Percentiles rank a stretch among this genome's conserved stretches.
phyloP scores from a whole-genome alignment of 2,888 invertebrate genomes.

The Glaucopsyche alexis region DNA sequence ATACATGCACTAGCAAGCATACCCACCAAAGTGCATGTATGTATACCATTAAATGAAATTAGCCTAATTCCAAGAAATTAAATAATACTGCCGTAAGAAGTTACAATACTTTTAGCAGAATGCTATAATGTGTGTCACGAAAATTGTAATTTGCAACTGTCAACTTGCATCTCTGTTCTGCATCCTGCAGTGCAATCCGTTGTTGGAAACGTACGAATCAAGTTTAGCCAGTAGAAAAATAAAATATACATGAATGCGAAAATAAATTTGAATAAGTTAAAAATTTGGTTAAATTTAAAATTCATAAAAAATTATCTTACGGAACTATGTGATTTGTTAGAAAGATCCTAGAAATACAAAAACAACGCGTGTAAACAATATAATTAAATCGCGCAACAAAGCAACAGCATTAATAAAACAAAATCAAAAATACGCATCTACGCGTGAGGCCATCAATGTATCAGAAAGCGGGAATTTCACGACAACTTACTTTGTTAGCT shows the following conservation, averaged over 20 bases:
- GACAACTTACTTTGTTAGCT: conserved; percentile 61
- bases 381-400: conserved; percentile 38
- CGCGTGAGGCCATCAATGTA: conserved; percentile 56
- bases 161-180: background rate
- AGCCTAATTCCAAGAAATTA: background rate
- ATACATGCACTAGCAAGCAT: no score
- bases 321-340: background rate
- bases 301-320: background rate
- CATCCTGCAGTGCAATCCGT: background rate
- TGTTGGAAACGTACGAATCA: background rate
- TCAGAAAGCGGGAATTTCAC: conserved; percentile 60
- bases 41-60: background rate
- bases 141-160: background rate
- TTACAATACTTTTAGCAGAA: background rate
- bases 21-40: background rate
- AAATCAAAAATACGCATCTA: conserved; percentile 51
- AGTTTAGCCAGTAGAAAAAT: background rate
- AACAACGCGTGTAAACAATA: background rate
- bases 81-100: background rate
- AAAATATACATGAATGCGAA: background rate
- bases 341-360: background rate
- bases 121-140: background rate
- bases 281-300: background rate
- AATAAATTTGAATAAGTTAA: background rate
- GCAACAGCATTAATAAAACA: conserved; percentile 37